Conservation (phyloP, 2,888 invertebrate species). For the Nymphalis polychloros region DNA sequence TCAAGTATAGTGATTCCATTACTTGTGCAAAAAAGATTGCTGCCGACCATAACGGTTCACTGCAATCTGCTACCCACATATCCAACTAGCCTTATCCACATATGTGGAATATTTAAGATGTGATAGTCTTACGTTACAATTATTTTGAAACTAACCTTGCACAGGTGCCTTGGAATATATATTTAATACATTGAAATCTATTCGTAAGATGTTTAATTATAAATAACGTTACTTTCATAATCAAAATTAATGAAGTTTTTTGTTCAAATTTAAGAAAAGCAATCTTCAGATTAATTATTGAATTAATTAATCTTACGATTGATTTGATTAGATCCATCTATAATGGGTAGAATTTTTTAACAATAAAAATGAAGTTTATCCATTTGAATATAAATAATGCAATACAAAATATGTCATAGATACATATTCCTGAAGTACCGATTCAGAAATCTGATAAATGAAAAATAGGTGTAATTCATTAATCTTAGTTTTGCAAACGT, state of each 20-base stretch:
- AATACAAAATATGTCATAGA: background rate
- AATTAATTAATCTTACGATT: too few species aligned
- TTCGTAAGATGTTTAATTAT: constrained; percentile 6
- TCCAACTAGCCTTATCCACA: constrained; percentile 14
- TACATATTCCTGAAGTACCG: background rate
- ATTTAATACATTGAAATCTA: constrained; percentile 5
- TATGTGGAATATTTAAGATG: constrained; percentile 21
- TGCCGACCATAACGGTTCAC: constrained; percentile 8
- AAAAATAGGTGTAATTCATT: background rate
- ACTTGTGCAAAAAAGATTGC: constrained; percentile 4
- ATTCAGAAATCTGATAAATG: background rate
- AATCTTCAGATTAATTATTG: background rate
- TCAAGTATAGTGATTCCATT: background rate
- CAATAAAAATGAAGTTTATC: too few species aligned
- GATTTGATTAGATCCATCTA: background rate
- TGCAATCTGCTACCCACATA: constrained; percentile 24
- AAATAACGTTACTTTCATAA: constrained; percentile 4
- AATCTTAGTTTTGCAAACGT: background rate
- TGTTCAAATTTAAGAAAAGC: background rate
- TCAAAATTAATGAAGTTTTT: constrained; percentile 4
- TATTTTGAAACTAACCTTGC: constrained; percentile 25
- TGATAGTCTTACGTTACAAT: constrained; percentile 18
- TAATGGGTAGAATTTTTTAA: background rate
- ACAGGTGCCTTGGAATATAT: constrained; percentile 12
- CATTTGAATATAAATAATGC: too few species aligned